Conservation (phyloP, 2,113 vertebrate species). For the Oostethus manadensis region DNA sequence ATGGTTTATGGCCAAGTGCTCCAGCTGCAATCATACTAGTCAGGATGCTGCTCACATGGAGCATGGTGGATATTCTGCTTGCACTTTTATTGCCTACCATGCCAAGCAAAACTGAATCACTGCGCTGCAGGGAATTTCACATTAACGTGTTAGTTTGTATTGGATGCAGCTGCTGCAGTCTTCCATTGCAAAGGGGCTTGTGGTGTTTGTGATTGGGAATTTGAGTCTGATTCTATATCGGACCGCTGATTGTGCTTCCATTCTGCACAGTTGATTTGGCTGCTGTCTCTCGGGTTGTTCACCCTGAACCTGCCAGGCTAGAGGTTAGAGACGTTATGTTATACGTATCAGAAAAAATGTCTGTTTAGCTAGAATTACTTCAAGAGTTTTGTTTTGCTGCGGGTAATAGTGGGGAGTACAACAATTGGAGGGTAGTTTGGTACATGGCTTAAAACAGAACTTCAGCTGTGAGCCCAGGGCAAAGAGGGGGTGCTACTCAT, state of each 20-base stretch:
- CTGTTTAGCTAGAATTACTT: not conserved
- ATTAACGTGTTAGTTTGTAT: conserved; percentile 39
- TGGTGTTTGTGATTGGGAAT: not conserved
- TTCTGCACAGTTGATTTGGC: not conserved
- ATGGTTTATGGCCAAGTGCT: conserved; percentile 22
- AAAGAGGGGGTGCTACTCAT: not conserved
- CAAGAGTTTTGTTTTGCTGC: not conserved
- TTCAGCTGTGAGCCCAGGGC: not conserved
- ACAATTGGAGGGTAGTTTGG: not conserved
- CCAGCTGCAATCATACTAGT: conserved; percentile 21
- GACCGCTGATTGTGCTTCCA: not conserved
- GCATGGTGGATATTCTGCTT: conserved; percentile 29
- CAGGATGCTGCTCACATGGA: conserved; percentile 24
- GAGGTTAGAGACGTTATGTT: not conserved
- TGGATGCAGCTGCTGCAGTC: conserved; percentile 19
- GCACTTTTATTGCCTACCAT: conserved; percentile 29
- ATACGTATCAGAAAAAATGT: not conserved
- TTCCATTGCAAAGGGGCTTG: not conserved
- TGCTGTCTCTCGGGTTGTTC: not conserved
- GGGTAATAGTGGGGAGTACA: not conserved
- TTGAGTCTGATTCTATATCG: not conserved
- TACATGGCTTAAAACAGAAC: not conserved
- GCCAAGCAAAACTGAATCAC: conserved; percentile 48
- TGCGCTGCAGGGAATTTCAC: conserved; percentile 34
- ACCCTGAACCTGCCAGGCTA: not conserved